Evolutionary conservation across 2,888 invertebrate species (phyloP), one percentile per base, ranked within the genome.

Genomic region (Stegophylla sp.): DNA sequence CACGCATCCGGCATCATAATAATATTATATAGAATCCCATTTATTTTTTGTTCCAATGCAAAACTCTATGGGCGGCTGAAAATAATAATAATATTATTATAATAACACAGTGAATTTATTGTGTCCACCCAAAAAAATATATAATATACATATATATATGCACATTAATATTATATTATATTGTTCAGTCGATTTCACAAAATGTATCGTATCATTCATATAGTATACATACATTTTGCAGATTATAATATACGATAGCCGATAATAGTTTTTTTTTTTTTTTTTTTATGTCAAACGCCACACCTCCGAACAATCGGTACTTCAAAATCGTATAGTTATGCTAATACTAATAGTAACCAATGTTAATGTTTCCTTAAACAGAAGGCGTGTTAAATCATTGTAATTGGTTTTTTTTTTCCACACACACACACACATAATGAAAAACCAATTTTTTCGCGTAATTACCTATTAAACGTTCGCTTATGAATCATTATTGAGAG

Each of bases 331-430:
- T 23, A 64, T 51, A n/a, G n/a, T n/a, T n/a, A 69, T 69, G 69
- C 51, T 28, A 69, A 69, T 53, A 51, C 15, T 61, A 28, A 26
- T 28, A 1, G 26, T 3, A 17, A 13, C 12, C 5, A 34, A 69
- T 67, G 45, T 67, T 48, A 51, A 53, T 26, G 41, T 23, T 75
- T 77, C 28, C 76, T 56, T 67, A 67, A 77, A 77, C 76, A 51
- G 67, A 67, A 77, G 76, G 76, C 56, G 67, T 67, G 76, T 67
- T 56, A 77, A 77, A 77, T 77, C 56, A 34, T 17, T 28, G 76
- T 67, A 67, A 77, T 67, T 56, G 76, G 43, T 76, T 76, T 76
- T 76, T 64, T 64, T 59, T 34, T 34, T 20, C 23, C 63, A 12
- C 34, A 7, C 34, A 17, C 41, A 56, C 59, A 72, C 51, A 13